A percentile compares a stretch with the other conserved stretches of the same genome.
Conservation (phyloP, 2,888 invertebrate genomes). For the Meloe dianella region DNA sequence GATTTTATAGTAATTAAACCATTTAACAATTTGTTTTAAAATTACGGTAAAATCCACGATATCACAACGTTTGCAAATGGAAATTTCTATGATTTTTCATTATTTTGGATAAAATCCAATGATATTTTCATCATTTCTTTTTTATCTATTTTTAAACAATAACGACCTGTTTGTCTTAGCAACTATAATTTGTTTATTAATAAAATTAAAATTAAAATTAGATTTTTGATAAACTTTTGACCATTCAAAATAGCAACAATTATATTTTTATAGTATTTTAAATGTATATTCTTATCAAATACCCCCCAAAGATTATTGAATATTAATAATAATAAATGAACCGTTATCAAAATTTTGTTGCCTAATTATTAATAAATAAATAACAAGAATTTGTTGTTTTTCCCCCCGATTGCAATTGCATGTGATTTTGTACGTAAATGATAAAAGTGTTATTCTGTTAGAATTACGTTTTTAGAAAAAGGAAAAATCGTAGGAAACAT, state of each 20-base stretch:
- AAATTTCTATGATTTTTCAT: background rate
- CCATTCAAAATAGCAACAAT: background rate
- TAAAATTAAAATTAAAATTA: background rate
- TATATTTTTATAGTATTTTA: too few species aligned
- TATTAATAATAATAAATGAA: background rate
- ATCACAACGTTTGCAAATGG: background rate
- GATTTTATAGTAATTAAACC: too few species aligned
- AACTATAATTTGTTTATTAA: background rate
- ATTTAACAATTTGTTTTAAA: background rate
- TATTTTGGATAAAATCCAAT: background rate
- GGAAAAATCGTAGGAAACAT: background rate
- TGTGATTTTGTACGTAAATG: background rate
- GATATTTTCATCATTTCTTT: background rate
- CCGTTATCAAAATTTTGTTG: background rate
- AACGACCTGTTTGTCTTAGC: slow-evolving; percentile 6
- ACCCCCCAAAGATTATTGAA: background rate
- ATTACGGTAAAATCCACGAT: background rate
- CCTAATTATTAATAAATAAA: background rate
- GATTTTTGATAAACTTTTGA: slow-evolving; percentile 1
- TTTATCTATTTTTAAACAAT: background rate
- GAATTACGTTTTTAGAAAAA: background rate
- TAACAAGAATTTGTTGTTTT: background rate
- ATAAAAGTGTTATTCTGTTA: background rate
- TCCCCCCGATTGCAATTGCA: background rate
- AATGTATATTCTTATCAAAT: background rate